phyloP scores from a whole-genome alignment of 2,888 invertebrate species.

The Leptinotarsa peninsularis region DNA sequence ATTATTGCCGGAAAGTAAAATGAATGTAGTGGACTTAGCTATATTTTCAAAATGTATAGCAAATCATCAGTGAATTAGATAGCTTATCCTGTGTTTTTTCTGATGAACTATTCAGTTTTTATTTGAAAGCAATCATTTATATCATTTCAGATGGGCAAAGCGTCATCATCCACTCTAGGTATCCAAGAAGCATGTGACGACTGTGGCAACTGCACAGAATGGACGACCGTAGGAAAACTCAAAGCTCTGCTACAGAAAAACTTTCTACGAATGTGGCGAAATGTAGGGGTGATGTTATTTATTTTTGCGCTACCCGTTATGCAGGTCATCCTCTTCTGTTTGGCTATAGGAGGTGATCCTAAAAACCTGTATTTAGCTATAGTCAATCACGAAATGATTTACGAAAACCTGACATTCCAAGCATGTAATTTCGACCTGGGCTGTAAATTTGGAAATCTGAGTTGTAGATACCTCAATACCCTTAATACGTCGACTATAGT shows the following conservation, averaged over 20 bases:
- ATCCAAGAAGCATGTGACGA: conserved; percentile 70
- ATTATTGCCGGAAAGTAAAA: too few relatives aligned
- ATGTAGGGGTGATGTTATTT: conserved; percentile 93
- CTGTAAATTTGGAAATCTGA: conserved; percentile 79
- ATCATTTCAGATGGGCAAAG: conserved; percentile 48
- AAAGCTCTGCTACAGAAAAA: conserved; percentile 88
- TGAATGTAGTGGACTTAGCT: too few relatives aligned
- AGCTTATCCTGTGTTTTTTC: not conserved
- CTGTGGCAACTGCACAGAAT: conserved; percentile 70
- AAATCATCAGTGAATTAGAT: too few relatives aligned
- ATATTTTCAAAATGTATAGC: too few relatives aligned
- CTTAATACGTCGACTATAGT: conserved; percentile 71
- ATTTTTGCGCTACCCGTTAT: conserved; percentile 92
- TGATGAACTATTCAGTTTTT: not conserved
- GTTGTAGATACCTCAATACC: conserved; percentile 74
- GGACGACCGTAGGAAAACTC: conserved; percentile 87
- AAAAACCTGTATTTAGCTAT: conserved; percentile 84
- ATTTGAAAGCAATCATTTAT: not conserved
- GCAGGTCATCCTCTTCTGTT: conserved; percentile 93
- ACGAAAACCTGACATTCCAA: conserved; percentile 62
- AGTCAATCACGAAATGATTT: conserved; percentile 75
- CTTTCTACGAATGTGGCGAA: conserved; percentile 91
- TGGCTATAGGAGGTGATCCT: conserved; percentile 91
- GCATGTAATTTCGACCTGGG: conserved; percentile 66
- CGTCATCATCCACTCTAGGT: conserved; percentile 51